Evolutionary conservation across 2,888 invertebrate genomes (phyloP).

Genomic region (Eupithecia pulchellata): DNA sequence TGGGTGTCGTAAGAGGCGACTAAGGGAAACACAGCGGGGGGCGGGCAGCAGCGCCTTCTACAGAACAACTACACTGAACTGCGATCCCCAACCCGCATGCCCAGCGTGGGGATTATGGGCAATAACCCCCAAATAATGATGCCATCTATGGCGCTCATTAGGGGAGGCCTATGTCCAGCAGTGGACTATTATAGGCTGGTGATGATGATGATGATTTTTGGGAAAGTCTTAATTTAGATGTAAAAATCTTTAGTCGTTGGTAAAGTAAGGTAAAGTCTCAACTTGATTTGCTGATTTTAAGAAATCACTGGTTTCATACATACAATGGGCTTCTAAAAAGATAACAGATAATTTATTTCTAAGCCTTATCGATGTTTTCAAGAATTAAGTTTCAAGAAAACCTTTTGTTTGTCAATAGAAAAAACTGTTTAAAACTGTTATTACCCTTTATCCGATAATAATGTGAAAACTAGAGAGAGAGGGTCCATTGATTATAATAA

Average conservation of each 20-base stretch:
- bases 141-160: too few relatives aligned
- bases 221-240: not conserved
- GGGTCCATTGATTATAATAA: slow-evolving; percentile 26
- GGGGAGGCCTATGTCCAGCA: too few relatives aligned
- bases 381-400: not conserved
- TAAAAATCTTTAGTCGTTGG: not conserved
- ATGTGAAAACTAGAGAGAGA: slow-evolving; percentile 25
- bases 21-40: too few relatives aligned
- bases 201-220: too few relatives aligned
- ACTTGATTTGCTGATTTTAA: not conserved
- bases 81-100: too few relatives aligned
- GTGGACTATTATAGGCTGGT: too few relatives aligned
- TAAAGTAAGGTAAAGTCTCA: not conserved
- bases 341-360: not conserved
- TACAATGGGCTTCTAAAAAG: not conserved
- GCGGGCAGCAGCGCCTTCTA: too few relatives aligned
- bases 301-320: slow-evolving; percentile 1
- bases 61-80: too few relatives aligned
- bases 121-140: too few relatives aligned
- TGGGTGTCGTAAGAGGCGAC: too few relatives aligned
- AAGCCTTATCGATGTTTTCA: not conserved
- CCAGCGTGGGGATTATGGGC: too few relatives aligned
- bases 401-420: not conserved
- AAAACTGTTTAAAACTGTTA: slow-evolving; percentile 10
- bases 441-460: slow-evolving; percentile 37